Percentiles rank a stretch among this genome's conserved stretches.
Evolutionary conservation across 1,140 invertebrate species (phyloP).

Genomic region (Frieseomelitta varia): DNA sequence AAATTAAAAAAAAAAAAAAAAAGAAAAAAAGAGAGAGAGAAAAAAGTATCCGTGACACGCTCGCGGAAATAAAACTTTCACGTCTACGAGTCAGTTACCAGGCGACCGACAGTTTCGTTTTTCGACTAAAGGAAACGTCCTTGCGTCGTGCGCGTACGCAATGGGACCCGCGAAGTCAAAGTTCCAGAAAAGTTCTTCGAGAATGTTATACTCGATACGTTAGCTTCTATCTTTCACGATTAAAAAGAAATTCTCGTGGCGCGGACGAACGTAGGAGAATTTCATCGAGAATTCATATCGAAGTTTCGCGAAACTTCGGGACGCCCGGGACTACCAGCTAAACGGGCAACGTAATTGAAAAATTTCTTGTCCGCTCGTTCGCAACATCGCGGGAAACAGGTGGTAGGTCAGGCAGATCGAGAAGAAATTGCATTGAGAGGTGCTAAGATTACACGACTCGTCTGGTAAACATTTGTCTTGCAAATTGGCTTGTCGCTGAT

Average conservation of each 20-base stretch:
- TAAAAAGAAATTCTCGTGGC: neutral
- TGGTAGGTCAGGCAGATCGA: too few relatives aligned
- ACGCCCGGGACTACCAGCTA: neutral
- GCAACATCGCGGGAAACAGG: neutral
- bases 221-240: neutral
- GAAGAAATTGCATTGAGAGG: neutral
- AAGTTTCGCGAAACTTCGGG: neutral
- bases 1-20: too few relatives aligned
- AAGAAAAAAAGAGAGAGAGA: too few relatives aligned
- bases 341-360: neutral
- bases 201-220: neutral
- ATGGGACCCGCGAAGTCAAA: neutral
- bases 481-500: conserved; percentile 35
- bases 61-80: conserved; percentile 19
- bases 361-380: neutral
- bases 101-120: neutral
- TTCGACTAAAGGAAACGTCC: neutral
- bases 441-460: conserved; percentile 1
- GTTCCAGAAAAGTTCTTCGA: neutral
- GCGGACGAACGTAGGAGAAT: neutral
- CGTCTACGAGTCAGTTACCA: neutral
- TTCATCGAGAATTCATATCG: neutral
- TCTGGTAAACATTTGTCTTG: conserved; percentile 31
- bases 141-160: neutral
- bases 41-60: neutral